Base-by-base conservation (phyloP, 2,888 invertebrate species). In the Diplazon laetatorius region DNA sequence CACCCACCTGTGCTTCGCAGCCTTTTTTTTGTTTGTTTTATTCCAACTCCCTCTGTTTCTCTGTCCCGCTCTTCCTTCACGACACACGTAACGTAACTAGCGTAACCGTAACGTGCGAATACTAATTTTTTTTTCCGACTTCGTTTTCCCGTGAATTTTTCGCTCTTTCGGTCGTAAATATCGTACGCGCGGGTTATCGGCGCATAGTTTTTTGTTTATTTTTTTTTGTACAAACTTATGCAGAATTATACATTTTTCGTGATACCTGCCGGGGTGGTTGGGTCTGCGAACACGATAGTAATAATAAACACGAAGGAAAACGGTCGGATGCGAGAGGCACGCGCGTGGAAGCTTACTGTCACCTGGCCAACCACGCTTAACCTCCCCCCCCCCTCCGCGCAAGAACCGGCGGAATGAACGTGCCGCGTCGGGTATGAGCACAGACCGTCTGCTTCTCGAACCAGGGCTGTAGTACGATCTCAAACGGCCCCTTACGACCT, bases 1-100 rank as follows among this genome's bases (percentile, higher is more conserved):
- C 87, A 88, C 88, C 87, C 87, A 89, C 89, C 89, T 89, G 86
- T 80, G 86, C 80, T 75, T 82, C 78, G 72, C 14, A 9, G 30
- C 55, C 25, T n/a, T 80, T 60, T 65, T 10, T 42, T 39, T 63
- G 4, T 70, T 44, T 50, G 39, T 65, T 18, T n/a, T 46, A 63
- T 9, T 59, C 65, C n/a, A n/a, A n/a, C n/a, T 65, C 42, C 18
- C 39, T 62, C 25, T 44, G 16, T 71, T 46, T 63, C 16, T 16
- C 9, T 52, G 48, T 65, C 46, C 48, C 52, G 12, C 10, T 55
- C 46, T 65, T 44, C 60, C 72, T 65, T 76, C 25, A 46, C 2
- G 39, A 42, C 6, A 68, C 10, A 44, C 44, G 14, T 30, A 6
- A n/a, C 16, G 39, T 42, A 55, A 68, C 5, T 42, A 14, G 39